Base-by-base conservation (phyloP, 1,140 invertebrate genomes). In the Frieseomelitta varia region DNA sequence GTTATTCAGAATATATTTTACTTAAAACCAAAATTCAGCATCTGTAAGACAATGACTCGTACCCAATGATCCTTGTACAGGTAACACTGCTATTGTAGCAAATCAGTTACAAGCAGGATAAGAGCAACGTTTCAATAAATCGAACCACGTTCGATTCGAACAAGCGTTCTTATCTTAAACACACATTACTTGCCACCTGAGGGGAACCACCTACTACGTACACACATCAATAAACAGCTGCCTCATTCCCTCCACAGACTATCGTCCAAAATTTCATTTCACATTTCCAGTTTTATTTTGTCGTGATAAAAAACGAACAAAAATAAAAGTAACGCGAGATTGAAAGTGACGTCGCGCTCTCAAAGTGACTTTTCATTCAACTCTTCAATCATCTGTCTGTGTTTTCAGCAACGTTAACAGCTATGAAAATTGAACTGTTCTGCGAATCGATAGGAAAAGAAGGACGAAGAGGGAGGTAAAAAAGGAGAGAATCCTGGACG, bases 51-150 rank as follows among this genome's bases (percentile, higher is more conserved):
- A 56, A 6, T 21, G 15, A 47, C 4, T 76, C 74, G 27, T 21
- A 34, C n/a, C 1, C 24, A 68, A 79, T 19, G 39, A 61, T 19
- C 63, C 63, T 79, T 55, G 30, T n/a, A 68, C 51, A 1, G 68
- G 63, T 79, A 19, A 27, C 63, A 17, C 11, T 12, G 47, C 21
- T 79, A 79, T 61, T 34, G 63, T 19, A 68, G 17, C 63, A 21
- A 79, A 55, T 61, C 51, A 19, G 30, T 19, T 78, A 27, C 6
- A 21, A 63, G 14, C 34, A 27, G 39, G 58, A 63, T 77, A 77
- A 58, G 27, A n/a, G 24, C 17, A 77, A 77, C 34, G 56, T 77
- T 79, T 55, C 30, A 0, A 68, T 56, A 55, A 39, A 79, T 79
- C 21, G 51, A 55, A 39, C 63, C 21, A 47, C 39, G 39, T 47